Base-by-base conservation (phyloP, 2,113 vertebrate genomes). In the Brachyhypopomus occidentalis region DNA sequence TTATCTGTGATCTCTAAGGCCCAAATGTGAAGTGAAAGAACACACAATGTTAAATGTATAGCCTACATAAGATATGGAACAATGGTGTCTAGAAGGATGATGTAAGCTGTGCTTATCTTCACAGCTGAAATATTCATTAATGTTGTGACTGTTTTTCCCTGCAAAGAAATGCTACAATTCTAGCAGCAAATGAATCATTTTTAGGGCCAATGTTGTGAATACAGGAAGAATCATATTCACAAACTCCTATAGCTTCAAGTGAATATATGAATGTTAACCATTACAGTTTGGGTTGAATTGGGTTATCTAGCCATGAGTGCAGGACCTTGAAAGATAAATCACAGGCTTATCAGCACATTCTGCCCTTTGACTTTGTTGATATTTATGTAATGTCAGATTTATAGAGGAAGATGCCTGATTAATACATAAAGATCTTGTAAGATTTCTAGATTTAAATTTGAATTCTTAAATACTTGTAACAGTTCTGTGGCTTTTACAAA, bases 291-390 rank as follows among this genome's bases (percentile, higher is more conserved):
- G 25, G 27, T 34, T 34, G 30, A 66, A 66, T 12, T 45, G 5
- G 3, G 8, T 5, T 22, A 58, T 45, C 0, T 38, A 25, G 22
- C 60, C 25, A 25, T 14, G 25, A 34, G 5, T 7, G 62, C 12
- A 72, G 19, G 17, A 25, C 63, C 58, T 27, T 72, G 67, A 48
- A 58, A 19, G 55, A 27, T 22, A 73, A 72, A 36, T 25, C 25
- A 81, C 20, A 69, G 34, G 67, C 38, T 74, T 63, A 69, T 72
- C 48, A 56, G 64, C 69, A 77, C 75, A 62, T 59, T 73, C 17
- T 71, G 81, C 77, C 77, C 77, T 73, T 83, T 80, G 36, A 71
- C 72, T 77, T 73, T 30, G 38, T 77, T 62, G 16, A 62, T 66
- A 34, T 75, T 62, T 56, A 79, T 58, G 25, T 17, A 55, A 71